These are phyloP conservation scores for Athalia circularis DNA, from an alignment of 2,888 invertebrate genomes.

Conservation along the genomic window DNA sequence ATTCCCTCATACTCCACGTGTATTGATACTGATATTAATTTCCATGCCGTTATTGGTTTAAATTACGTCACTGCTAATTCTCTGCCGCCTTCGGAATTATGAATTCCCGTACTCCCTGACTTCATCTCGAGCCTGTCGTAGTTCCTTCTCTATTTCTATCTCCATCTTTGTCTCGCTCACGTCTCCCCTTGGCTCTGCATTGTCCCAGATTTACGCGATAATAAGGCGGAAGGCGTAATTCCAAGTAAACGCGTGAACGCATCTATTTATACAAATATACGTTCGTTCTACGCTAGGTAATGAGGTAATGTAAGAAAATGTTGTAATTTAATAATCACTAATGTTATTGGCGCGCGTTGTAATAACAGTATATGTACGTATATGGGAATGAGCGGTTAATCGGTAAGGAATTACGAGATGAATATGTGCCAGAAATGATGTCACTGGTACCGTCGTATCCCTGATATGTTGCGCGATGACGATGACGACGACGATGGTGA, in stretches of 20 bases:
- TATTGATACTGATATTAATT: not conserved
- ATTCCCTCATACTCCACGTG: no score
- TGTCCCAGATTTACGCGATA: conserved; percentile 39
- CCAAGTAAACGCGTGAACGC: conserved; percentile 27
- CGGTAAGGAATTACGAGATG: conserved; percentile 36
- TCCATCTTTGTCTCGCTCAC: not conserved
- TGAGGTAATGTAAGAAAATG: conserved; percentile 33
- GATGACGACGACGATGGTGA: conserved; percentile 20
- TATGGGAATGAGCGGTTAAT: conserved; percentile 27
- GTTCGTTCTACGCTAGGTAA: conserved; percentile 18
- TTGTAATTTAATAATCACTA: not conserved
- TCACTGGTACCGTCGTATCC: conserved; percentile 9
- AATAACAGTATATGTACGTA: not conserved
- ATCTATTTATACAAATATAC: not conserved
- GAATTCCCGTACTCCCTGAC: not conserved
- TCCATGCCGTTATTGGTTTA: conserved; percentile 22
- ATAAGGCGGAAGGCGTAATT: conserved; percentile 33
- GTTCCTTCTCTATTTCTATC: not conserved
- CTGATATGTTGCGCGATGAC: not conserved
- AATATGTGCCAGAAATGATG: conserved; percentile 9
- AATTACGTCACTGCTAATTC: conserved; percentile 40
- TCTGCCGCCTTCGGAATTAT: conserved; percentile 17
- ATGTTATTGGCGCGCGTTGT: conserved; percentile 8
- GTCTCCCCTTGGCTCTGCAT: conserved; percentile 1
- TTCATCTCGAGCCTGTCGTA: not conserved